Conservation (phyloP, 2,113 vertebrate species). For the Sphyrna mokarran region DNA sequence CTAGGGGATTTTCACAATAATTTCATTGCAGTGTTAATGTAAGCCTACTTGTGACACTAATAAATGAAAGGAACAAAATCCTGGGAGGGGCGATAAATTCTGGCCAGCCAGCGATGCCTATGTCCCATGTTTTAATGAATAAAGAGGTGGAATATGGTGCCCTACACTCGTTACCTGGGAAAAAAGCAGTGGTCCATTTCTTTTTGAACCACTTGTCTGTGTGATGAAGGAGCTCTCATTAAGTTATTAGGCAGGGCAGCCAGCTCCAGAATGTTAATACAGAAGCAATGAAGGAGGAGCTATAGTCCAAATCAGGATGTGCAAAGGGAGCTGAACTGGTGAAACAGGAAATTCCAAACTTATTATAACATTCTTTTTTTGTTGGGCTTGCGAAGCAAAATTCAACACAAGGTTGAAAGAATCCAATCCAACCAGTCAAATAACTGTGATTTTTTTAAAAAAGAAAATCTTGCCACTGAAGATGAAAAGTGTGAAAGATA, state of each 20-base stretch:
- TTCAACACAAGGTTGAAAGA: neutral
- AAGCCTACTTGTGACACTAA: too few relatives aligned
- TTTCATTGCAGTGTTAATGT: too few relatives aligned
- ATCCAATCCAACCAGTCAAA: neutral
- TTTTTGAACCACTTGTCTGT: neutral
- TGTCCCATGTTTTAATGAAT: too few relatives aligned
- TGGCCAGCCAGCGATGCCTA: too few relatives aligned
- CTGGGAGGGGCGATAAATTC: too few relatives aligned
- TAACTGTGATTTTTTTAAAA: neutral
- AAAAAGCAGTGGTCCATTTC: neutral
- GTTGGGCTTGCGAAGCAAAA: neutral
- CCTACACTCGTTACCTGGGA: neutral
- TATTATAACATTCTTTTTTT: neutral
- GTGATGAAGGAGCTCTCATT: neutral
- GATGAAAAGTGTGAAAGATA: neutral
- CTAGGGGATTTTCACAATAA: too few relatives aligned
- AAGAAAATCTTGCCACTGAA: neutral
- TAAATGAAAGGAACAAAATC: too few relatives aligned
- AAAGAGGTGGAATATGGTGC: neutral
- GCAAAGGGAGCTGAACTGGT: neutral
- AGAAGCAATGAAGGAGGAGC: neutral
- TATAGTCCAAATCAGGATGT: neutral
- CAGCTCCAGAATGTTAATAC: neutral
- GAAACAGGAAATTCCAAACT: constrained; percentile 28
- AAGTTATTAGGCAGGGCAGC: neutral